Conservation (phyloP, 2,888 invertebrate genomes). For the Invenusta paracnida region DNA sequence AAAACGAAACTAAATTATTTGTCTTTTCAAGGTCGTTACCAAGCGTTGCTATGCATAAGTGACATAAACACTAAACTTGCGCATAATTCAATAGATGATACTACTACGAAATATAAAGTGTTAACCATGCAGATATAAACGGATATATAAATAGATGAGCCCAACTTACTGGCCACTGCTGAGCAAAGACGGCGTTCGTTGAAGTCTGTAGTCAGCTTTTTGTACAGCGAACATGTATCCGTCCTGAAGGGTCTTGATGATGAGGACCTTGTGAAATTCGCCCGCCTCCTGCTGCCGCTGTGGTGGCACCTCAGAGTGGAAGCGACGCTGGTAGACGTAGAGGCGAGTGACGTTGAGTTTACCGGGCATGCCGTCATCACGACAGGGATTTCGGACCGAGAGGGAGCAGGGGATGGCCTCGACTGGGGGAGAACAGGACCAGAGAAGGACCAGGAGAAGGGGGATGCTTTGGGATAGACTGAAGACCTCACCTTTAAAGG, state of each 20-base stretch:
- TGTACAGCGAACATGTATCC: neutral
- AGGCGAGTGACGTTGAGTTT: neutral
- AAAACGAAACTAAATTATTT: no score
- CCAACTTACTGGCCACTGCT: slow-evolving; percentile 8
- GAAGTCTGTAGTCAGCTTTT: neutral
- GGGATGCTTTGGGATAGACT: no score
- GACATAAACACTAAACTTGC: no score
- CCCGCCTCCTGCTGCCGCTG: neutral
- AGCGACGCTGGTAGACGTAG: neutral
- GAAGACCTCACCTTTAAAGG: no score
- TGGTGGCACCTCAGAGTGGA: neutral
- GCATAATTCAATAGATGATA: no score
- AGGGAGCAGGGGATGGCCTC: neutral
- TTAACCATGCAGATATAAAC: no score
- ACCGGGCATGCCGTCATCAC: neutral
- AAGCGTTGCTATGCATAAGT: no score
- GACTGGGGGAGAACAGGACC: no score
- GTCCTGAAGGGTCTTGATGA: neutral
- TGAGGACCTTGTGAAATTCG: neutral
- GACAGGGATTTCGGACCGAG: neutral
- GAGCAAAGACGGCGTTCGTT: neutral
- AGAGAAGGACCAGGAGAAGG: no score
- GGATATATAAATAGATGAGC: no score
- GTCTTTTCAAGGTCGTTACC: no score
- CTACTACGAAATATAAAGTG: no score